Conservation (phyloP, 1,140 invertebrate genomes). For the Drosophila melanogaster region Release_6_plus_ISO1_MT NT_033777.3:13409001-13409500, state of each 20-base stretch:
- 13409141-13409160: conserved; percentile 12
- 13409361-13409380: neutral
- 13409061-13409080: conserved; percentile 25
- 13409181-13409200: conserved; percentile 1
- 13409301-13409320: neutral
- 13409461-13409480: no score
- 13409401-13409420: neutral
- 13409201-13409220: conserved; percentile 29
- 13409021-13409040: conserved; percentile 24
- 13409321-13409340: neutral
- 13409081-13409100: conserved; percentile 24
- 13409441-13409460: no score
- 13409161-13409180: conserved; percentile 34
- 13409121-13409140: conserved; percentile 11
- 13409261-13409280: conserved; percentile 2
- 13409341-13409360: neutral
- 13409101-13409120: conserved; percentile 8
- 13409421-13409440: no score
- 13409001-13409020: neutral
- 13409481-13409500: no score
- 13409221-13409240: conserved; percentile 24
- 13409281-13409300: neutral
- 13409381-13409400: neutral
- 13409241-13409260: neutral
- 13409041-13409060: conserved; percentile 11